Conservation (phyloP, 2,888 invertebrate genomes). For the Isoperla grammatica region DNA sequence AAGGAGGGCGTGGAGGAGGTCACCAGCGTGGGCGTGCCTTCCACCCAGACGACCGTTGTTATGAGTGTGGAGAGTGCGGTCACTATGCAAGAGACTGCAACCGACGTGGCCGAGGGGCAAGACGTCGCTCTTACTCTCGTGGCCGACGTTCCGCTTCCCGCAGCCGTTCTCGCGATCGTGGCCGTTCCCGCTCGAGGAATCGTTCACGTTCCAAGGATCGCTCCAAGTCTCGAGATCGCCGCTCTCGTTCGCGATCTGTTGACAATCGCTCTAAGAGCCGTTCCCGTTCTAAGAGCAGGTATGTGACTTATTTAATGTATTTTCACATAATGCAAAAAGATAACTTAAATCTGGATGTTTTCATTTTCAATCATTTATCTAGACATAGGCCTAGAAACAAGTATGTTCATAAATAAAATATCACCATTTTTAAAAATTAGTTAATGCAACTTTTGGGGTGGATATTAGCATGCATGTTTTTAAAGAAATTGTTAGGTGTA, state of each 20-base stretch:
- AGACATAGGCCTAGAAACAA: no score
- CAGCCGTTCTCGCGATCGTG: conserved; percentile 40
- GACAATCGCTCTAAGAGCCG: background rate
- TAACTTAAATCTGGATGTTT: no score
- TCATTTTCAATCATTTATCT: no score
- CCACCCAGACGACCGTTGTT: conserved; percentile 88
- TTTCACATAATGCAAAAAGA: no score
- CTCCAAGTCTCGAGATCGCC: conserved; percentile 2
- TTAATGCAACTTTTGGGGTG: no score
- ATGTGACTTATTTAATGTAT: background rate
- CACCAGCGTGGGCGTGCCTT: conserved; percentile 60
- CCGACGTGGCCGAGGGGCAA: conserved; percentile 41
- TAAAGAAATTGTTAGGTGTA: no score
- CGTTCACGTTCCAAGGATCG: conserved; percentile 9
- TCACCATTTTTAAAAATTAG: no score
- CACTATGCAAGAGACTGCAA: conserved; percentile 91
- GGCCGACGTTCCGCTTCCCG: conserved; percentile 43
- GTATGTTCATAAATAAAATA: no score
- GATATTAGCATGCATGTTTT: no score
- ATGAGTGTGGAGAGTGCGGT: conserved; percentile 90
- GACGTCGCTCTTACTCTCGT: conserved; percentile 36
- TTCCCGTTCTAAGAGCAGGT: conserved; percentile 10
- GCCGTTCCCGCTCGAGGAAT: conserved; percentile 32
- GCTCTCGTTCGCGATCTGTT: background rate
- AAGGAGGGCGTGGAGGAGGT: conserved; percentile 48